Conservation (phyloP, 1,140 invertebrate genomes). For the Dendrolimus punctatus region DNA sequence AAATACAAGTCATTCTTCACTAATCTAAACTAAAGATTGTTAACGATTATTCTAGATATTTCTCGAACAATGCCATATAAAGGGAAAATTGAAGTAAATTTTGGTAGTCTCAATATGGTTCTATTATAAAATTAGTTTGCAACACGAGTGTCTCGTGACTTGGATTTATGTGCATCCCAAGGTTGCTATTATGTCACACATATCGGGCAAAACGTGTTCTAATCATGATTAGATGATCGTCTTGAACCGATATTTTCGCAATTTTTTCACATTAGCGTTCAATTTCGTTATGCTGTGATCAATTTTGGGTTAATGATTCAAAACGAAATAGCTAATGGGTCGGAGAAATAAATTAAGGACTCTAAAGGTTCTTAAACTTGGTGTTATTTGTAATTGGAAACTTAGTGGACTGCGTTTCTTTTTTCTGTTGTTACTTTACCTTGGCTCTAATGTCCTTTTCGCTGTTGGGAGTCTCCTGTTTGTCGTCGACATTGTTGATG, state of each 20-base stretch:
- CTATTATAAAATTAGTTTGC: too few species aligned
- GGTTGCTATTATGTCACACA: too few species aligned
- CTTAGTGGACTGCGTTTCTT: slow-evolving; percentile 18
- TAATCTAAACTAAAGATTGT: too few species aligned
- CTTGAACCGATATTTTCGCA: not conserved
- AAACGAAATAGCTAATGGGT: not conserved
- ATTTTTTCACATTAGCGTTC: not conserved
- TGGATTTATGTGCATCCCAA: too few species aligned
- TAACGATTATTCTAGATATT: too few species aligned
- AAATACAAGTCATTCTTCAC: too few species aligned
- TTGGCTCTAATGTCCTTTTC: slow-evolving; percentile 78
- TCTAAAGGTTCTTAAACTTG: slow-evolving; percentile 8
- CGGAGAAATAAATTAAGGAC: not conserved
- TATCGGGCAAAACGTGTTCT: too few species aligned
- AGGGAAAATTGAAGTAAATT: too few species aligned
- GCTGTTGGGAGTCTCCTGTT: slow-evolving; percentile 75
- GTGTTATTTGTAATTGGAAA: slow-evolving; percentile 50
- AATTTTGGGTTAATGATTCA: not conserved
- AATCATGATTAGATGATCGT: too few species aligned
- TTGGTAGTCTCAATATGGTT: too few species aligned
- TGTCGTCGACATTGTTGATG: slow-evolving; percentile 81
- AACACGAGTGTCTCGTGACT: too few species aligned
- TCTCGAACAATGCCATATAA: too few species aligned
- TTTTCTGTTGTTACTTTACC: slow-evolving; percentile 49
- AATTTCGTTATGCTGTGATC: not conserved